Conservation (phyloP, 2,797 vertebrate species). For the Phataginus tetradactyla region DNA sequence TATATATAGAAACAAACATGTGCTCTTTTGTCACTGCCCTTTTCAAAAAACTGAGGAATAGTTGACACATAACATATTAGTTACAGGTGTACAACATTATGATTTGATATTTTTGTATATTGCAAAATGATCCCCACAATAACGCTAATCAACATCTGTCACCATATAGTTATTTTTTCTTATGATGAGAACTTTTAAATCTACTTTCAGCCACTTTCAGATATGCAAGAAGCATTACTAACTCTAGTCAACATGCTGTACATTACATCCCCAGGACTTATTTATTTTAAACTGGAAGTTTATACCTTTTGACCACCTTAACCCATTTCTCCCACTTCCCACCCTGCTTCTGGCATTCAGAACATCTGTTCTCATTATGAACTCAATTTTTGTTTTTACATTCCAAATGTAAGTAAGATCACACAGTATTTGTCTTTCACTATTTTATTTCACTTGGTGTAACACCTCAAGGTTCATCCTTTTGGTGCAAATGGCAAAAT, state of each 20-base stretch:
- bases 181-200: neutral
- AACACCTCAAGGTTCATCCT: neutral
- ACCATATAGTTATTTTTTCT: neutral
- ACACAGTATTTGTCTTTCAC: neutral
- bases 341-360: too few species aligned
- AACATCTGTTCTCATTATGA: neutral
- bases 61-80: neutral
- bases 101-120: neutral
- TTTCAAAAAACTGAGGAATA: neutral
- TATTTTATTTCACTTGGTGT: neutral
- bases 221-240: neutral
- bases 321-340: neutral
- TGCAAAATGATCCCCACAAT: neutral
- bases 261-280: neutral
- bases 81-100: neutral
- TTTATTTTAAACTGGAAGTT: neutral
- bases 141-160: neutral
- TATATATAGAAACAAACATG: neutral
- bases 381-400: neutral
- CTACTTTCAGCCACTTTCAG: neutral
- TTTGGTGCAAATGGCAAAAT: neutral
- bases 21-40: neutral
- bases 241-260: neutral
- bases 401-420: neutral
- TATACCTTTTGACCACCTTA: neutral